Evolutionary conservation across 2,797 vertebrate species (phyloP).

Genomic region (Liasis olivaceus): DNA sequence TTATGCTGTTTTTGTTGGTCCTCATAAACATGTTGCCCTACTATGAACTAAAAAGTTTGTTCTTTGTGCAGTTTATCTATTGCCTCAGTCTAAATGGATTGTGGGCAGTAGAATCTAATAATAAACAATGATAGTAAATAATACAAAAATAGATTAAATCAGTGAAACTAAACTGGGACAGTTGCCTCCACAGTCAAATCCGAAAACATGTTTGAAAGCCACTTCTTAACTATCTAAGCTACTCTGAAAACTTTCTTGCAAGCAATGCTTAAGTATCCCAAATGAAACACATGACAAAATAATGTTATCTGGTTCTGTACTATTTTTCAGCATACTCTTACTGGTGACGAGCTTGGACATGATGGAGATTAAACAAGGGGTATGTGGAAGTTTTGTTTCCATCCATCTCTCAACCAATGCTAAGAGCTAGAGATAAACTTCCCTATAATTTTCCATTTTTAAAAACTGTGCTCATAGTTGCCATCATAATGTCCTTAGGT

Average conservation of each 20-base stretch:
- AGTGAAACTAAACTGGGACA: background rate
- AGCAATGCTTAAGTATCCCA: background rate
- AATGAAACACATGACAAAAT: background rate
- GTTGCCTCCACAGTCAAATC: background rate
- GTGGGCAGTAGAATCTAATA: background rate
- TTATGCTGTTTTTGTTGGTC: background rate
- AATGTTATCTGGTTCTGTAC: background rate
- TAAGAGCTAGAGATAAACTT: background rate
- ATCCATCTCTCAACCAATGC: background rate
- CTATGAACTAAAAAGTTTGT: background rate
- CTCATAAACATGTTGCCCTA: background rate
- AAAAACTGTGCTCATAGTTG: background rate
- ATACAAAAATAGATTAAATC: background rate
- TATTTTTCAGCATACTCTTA: background rate
- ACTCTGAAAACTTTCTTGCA: background rate
- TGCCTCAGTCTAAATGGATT: background rate
- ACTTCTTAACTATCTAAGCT: background rate
- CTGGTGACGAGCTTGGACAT: background rate
- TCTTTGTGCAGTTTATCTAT: background rate
- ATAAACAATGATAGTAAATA: background rate
- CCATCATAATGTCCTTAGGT: background rate
- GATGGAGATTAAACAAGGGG: background rate
- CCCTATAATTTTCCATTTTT: background rate
- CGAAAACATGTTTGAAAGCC: background rate
- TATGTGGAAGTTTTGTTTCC: background rate